Base-by-base conservation (phyloP, 2,888 invertebrate species). In the Tribolium freemani region DNA sequence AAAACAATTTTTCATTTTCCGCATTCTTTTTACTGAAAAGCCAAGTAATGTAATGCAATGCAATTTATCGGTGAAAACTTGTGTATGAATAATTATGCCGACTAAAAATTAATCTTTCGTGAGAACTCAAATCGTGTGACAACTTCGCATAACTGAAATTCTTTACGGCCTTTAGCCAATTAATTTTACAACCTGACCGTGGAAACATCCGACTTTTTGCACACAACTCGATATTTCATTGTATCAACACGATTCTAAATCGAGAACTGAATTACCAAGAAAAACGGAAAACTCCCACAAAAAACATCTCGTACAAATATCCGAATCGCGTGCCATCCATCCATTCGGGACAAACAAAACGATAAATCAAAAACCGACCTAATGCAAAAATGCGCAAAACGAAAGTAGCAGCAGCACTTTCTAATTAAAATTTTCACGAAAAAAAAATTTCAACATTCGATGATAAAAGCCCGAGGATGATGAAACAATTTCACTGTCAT, bases 321-420 rank as follows among this genome's bases (percentile, higher is more conserved):
- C 38, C 11, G 31, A 56, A 56, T 56, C 56, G 56, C 56, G 38
- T 56, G 56, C 11, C 31, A 56, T 56, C 11, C 30, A 38, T 38
- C 13, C 56, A 56, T 56, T 56, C 38, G 6, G n/a, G 10, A 56
- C 5, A 8, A 10, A 11, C 38, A 13, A 10, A 56, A 56, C 26
- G 9, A 56, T 56, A 56, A 56, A 56, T 56, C 56, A 56, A 56
- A 16, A 56, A 38, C 31, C 56, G 56, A 10, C n/a, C 53, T 6
- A 38, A 58, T 58, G 57, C 57, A 58, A 58, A 58, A 58, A 44
- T 51, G 50, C 11, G 16, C 45, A 45, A 45, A 50, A 61, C 26
- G 61, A 61, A 61, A 61, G 61, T 61, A 9, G 9, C 26, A 16
- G 16, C 16, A 16, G 16, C 63, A 50, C 63, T 51, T 63, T 63